Base-by-base conservation (phyloP, 2,888 invertebrate genomes). In the Lepidochrysops patricia region DNA sequence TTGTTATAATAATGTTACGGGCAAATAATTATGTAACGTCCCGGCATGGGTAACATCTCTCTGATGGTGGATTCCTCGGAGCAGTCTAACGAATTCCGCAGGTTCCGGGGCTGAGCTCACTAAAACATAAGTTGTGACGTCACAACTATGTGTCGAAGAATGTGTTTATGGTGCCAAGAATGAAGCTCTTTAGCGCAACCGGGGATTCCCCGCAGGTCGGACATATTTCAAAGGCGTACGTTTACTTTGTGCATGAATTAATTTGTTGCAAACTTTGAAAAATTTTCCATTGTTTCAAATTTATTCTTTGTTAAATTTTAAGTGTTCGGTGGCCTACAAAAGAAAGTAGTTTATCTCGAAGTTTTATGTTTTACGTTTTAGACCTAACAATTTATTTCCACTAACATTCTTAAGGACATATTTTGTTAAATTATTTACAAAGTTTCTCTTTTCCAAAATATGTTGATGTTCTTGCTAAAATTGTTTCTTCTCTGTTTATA, bases 61-160 rank as follows among this genome's bases (percentile, higher is more conserved):
- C 35, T 52, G 59, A 73, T 75, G 76, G 73, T 72, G 72, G 74
- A 84, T 85, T 80, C 83, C 82, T 77, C 68, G 63, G 72, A 79
- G 75, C 73, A 73, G 75, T 74, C 74, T 76, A 75, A 75, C 72
- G 73, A 85, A 87, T 89, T 86, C 86, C 81, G 72, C 59, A 68
- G 70, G 73, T 72, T 75, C 74, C 75, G 61, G 72, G 73, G 73
- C 76, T 76, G 81, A 80, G 77, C 80, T 79, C 80, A 73, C 71
- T 68, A 72, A 69, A 70, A 77, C 76, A 78, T 79, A 80, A 81
- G 82, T 82, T 78, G 82, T 77, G 81, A 83, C 84, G 79, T 80
- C 80, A 73, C 77, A 88, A 88, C 86, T 85, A 87, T 87, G 86
- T 85, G 87, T 82, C 82, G 80, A 85, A 87, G 85, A 86, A 88